Evolutionary conservation across 2,888 invertebrate genomes (phyloP).

Genomic region (Temnothorax rugatulus): DNA sequence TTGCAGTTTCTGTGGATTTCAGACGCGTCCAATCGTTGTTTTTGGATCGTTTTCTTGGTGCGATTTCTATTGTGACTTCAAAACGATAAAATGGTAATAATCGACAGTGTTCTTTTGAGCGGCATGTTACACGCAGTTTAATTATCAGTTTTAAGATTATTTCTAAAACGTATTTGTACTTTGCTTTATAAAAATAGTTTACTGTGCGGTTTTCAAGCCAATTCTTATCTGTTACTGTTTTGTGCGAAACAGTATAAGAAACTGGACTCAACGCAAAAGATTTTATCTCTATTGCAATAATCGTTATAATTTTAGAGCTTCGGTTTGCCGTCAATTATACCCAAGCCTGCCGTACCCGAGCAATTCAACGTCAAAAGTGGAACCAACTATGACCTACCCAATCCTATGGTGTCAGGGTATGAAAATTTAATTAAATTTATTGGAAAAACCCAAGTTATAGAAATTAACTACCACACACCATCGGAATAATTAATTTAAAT

Average conservation of each 20-base stretch:
- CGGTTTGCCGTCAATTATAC: constrained; percentile 89
- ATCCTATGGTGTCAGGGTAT: constrained; percentile 88
- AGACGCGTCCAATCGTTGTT: neutral
- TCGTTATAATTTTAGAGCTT: constrained; percentile 88
- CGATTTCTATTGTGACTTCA: neutral
- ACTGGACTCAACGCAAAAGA: neutral
- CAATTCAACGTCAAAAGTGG: constrained; percentile 86
- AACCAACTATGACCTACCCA: constrained; percentile 90
- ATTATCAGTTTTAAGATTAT: neutral
- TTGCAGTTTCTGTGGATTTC: neutral
- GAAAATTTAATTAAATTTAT: constrained; percentile 59
- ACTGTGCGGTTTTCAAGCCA: neutral
- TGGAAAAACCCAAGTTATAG: neutral
- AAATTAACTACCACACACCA: neutral
- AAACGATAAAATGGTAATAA: constrained; percentile 33
- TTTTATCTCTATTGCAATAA: constrained; percentile 15
- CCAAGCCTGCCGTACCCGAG: constrained; percentile 87
- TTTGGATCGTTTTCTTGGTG: neutral
- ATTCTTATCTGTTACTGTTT: neutral
- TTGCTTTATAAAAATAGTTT: neutral
- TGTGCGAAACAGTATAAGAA: neutral
- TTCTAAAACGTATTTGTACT: neutral
- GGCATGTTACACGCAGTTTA: neutral
- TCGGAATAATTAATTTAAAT: neutral
- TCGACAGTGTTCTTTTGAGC: neutral